Conservation (phyloP, 2,113 vertebrate species). For the Bos indicus region DNA sequence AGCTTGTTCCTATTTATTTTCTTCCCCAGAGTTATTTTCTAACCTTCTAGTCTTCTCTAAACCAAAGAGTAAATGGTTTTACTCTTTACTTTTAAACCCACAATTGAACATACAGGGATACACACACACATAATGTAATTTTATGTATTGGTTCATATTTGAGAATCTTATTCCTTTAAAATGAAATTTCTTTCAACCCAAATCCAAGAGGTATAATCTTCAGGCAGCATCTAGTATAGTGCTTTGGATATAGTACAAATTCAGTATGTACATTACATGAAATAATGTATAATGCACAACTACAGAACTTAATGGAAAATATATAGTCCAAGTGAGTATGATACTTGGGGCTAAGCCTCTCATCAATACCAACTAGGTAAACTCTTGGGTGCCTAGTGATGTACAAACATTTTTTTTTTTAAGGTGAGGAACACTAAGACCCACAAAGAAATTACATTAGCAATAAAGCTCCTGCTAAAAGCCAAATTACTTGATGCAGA, state of each 20-base stretch:
- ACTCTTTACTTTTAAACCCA: not conserved
- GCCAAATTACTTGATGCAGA: not conserved
- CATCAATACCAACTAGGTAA: not conserved
- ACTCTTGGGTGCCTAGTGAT: not conserved
- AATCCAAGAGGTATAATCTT: not conserved
- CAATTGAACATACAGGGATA: not conserved
- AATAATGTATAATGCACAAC: not conserved
- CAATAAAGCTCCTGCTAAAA: not conserved
- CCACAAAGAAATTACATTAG: not conserved
- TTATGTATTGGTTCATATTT: constrained; percentile 22
- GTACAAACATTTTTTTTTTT: not conserved
- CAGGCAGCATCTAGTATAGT: not conserved
- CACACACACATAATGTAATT: not conserved
- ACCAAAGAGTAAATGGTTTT: constrained; percentile 26
- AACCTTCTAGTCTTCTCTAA: constrained; percentile 50
- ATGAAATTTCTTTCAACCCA: constrained; percentile 28
- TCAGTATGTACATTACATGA: not conserved
- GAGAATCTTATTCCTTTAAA: constrained; percentile 22
- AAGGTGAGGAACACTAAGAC: not conserved
- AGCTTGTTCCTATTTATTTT: constrained; percentile 25
- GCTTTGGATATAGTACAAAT: not conserved
- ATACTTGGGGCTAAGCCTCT: not conserved
- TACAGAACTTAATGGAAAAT: not conserved
- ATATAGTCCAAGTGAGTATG: not conserved
- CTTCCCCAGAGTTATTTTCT: constrained; percentile 22